phyloP scores from a whole-genome alignment of 2,797 vertebrate genomes.

The Cossypha caffra region DNA sequence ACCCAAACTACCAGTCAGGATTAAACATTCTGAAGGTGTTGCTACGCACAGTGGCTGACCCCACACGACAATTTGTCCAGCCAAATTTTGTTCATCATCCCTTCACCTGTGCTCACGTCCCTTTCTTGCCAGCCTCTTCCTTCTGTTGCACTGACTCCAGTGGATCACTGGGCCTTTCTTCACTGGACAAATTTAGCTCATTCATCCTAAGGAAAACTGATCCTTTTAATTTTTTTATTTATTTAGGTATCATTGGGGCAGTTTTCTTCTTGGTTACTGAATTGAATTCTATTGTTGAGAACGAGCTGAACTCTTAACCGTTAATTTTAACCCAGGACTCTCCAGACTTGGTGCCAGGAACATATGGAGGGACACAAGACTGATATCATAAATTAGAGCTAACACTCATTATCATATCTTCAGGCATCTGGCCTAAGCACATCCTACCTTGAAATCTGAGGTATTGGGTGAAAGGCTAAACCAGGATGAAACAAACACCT shows the following conservation, averaged over 20 bases:
- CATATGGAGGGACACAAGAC: neutral
- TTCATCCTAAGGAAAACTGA: neutral
- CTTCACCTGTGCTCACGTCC: accelerated
- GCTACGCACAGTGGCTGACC: accelerated
- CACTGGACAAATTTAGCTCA: neutral
- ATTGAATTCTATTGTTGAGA: neutral
- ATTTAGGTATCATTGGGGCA: neutral
- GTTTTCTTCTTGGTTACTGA: neutral
- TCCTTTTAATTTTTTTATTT: neutral
- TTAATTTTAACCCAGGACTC: neutral
- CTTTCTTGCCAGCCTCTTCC: neutral
- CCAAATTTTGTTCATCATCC: neutral
- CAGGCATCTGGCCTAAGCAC: neutral
- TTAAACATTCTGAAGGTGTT: neutral
- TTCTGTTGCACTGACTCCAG: neutral
- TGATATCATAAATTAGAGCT: neutral
- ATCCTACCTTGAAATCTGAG: neutral
- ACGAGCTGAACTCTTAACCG: neutral
- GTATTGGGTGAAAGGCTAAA: neutral
- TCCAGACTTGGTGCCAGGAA: neutral
- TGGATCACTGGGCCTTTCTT: neutral
- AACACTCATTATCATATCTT: neutral
- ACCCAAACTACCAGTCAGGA: neutral
- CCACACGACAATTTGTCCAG: neutral
- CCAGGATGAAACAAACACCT: neutral